Evolutionary conservation across 2,888 invertebrate species (phyloP), one percentile per base, ranked within the genome.

Genomic region (Poecilobothrus nobilitatus): DNA sequence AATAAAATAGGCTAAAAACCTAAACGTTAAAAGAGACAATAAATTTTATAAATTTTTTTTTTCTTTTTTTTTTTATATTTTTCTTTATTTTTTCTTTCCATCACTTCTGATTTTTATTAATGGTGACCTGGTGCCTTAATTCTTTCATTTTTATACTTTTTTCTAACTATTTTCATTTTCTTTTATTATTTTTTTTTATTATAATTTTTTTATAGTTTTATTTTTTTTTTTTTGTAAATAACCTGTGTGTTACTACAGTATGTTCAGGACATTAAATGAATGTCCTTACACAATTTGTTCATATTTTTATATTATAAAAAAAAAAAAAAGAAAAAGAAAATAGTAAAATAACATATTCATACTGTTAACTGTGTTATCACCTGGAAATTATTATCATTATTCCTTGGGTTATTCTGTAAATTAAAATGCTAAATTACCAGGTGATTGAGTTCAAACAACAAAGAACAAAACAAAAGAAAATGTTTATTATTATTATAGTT

Each of bases 81-180:
- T 53, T 18, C 18, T 53, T 53, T 18, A 18, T 53, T 9, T 41
- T 41, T 53, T 2, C 53, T 18, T 53, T 53, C 37, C 12, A 37
- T 37, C 15, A 53, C n/a, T 53, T 53, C 53, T 53, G 18, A 53
- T 53, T 53, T 53, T 53, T 18, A 53, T 53, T 53, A 63, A 63
- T 63, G 27, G 22, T 15, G 63, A 63, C 63, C 63, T 63, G 63
- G 63, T 63, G 63, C 63, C 63, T 63, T 63, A 63, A 22, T 63
- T 63, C 53, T 53, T 53, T 53, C 12, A 53, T 53, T 53, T 53
- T 41, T 41, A 41, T 41, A 15, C 4, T 41, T 41, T 41, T 15
- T 12, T 12, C 9, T 41, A 41, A 41, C 15, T 53, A 18, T 53
- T 53, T 18, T 53, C 53, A n/a, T 18, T 18, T 53, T 18, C 6